Base-by-base conservation (phyloP, 2,888 invertebrate species). In the Drosophila tanythrix region DNA sequence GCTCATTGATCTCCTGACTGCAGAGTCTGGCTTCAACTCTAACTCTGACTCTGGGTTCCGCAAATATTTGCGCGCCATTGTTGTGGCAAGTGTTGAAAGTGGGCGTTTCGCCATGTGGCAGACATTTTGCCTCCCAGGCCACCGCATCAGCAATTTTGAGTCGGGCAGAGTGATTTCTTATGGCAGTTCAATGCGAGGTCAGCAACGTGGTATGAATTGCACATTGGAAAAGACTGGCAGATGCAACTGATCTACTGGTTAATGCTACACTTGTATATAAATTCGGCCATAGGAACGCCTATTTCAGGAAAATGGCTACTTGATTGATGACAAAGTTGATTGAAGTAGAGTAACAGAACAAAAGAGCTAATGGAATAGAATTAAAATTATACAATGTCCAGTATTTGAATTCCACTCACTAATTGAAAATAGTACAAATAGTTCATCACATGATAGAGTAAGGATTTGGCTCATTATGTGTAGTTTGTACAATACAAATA, bases 31-130 rank as follows among this genome's bases (percentile, higher is more conserved):
- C 43, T 52, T 13, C 43, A 53, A 40, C 59, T 53, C 51, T 59
- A 21, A n/a, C 48, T 35, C 40, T 25, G 48, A 51, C 67, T 57
- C 53, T 36, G 31, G 66, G 75, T 70, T 76, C 75, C 70, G 89
- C 76, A 89, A 89, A 89, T 89, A 89, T 89, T 89, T 88, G 89
- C 86, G 76, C 80, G 77, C 83, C 84, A 84, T 84, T 85, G 86
- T 80, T 81, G 76, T 74, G 83, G 87, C 87, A 87, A 82, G 88
- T 87, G 88, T 88, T 88, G 87, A 88, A 88, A 87, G 87, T 85
- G 82, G 88, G 88, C 88, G 88, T 78, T 76, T 33, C 84, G 56
- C 50, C 73, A 77, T 50, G 66, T 43, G 35, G 56, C 51, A 55
- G 62, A 58, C 58, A 63, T 62, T 62, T 52, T 57, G 70, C 57